Evolutionary conservation across 2,113 vertebrate genomes (phyloP).

Genomic region (Dascyllus trimaculatus): DNA sequence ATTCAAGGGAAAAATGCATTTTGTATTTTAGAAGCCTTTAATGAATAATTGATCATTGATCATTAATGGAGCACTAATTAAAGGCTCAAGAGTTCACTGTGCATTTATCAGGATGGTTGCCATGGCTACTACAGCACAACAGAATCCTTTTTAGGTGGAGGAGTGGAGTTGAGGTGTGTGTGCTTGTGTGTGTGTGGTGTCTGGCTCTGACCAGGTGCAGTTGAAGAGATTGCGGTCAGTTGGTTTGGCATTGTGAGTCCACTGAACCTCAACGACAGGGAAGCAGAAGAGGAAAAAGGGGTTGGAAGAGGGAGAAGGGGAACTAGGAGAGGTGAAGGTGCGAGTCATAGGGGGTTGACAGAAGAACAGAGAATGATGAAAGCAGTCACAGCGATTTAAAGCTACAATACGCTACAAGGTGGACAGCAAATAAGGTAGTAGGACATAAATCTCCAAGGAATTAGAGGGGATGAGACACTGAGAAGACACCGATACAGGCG

Average conservation of each 20-base stretch:
- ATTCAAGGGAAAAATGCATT: not conserved
- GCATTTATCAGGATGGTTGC: slow-evolving; percentile 27
- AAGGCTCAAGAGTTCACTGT: not conserved
- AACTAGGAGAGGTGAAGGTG: slow-evolving; percentile 7
- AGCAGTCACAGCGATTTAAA: slow-evolving; percentile 46
- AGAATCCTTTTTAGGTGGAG: not conserved
- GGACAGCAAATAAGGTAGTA: slow-evolving; percentile 25
- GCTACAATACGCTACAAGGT: slow-evolving; percentile 13
- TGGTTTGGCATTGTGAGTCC: slow-evolving; percentile 14
- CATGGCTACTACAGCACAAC: not conserved
- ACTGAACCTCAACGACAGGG: slow-evolving; percentile 39
- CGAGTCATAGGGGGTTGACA: slow-evolving; percentile 15
- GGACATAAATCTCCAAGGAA: slow-evolving; percentile 5
- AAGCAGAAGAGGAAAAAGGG: slow-evolving; percentile 3
- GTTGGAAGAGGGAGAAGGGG: not conserved
- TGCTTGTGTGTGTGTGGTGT: not conserved
- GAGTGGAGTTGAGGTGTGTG: not conserved
- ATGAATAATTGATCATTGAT: slow-evolving; percentile 10
- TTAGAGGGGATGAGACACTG: not conserved
- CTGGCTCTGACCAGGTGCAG: slow-evolving; percentile 4
- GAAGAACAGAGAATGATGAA: slow-evolving; percentile 38
- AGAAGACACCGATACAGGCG: not conserved
- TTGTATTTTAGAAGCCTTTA: not conserved
- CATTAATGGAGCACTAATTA: not conserved
- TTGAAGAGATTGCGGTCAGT: slow-evolving; percentile 33